Evolutionary conservation across 2,888 invertebrate species (phyloP), one percentile per base, ranked within the genome.

Genomic region (Clitarchus hookeri): DNA sequence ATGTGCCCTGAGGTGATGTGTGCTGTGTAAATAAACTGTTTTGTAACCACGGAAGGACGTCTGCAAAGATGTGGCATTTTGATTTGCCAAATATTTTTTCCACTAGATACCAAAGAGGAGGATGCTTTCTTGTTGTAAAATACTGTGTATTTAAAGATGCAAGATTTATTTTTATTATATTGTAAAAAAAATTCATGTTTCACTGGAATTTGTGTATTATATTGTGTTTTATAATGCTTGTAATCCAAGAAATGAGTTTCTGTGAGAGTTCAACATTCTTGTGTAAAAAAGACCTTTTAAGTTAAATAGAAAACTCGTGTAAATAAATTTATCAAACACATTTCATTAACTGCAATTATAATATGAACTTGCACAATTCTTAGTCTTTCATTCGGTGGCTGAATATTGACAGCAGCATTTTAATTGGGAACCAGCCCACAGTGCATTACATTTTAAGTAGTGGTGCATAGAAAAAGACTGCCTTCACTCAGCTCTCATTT

Each of bases 31-130:
- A 65, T n/a, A 65, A 65, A 65, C 65, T 0, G 65, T 65, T 65
- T 65, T 65, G 65, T 65, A 65, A 9, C 65, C 19, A 19, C 3
- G 23, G n/a, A n/a, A 23, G 19, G 65, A 65, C 23, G n/a, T 65
- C n/a, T 65, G 65, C n/a, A 65, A 82, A 82, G 27, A n/a, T 82
- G 44, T 82, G 82, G 82, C 82, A 82, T 82, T 82, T 82, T 82
- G 16, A 82, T 26, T 82, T 65, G 65, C 65, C 65, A 65, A 65
- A 65, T 65, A 65, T 65, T 65, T 65, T 65, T 82, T 82, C 36
- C 82, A 82, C 82, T 82, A 82, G 82, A 82, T 82, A 82, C 82
- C 82, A 82, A 82, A 82, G 82, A 82, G 25, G 27, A 26, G 65
- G 65, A 65, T 65, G 65, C 19, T 65, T 65, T 65, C 65, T 65